A percentile compares a stretch with the other conserved stretches of the same genome.
These are phyloP conservation scores for Cybosia mesomella DNA, from an alignment of 2,888 invertebrate species.

Conservation along the genomic window DNA sequence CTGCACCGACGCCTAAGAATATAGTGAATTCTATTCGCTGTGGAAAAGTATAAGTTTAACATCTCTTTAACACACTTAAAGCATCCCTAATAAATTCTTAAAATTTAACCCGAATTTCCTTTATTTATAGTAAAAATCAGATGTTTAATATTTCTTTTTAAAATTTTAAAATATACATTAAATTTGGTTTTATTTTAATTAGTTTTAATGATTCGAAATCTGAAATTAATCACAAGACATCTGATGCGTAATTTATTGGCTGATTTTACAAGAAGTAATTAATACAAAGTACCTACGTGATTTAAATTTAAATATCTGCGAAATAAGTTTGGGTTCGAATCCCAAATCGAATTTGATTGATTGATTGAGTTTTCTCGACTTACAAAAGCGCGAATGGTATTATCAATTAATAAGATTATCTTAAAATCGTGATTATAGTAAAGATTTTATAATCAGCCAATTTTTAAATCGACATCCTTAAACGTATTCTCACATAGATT, in stretches of 20 bases:
- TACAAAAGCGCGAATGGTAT: not conserved
- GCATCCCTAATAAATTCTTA: constrained; percentile 29
- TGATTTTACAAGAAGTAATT: constrained; percentile 46
- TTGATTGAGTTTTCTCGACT: not conserved
- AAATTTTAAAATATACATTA: constrained; percentile 17
- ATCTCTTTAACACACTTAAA: constrained; percentile 37
- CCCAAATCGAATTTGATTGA: constrained; percentile 36
- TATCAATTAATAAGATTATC: not conserved
- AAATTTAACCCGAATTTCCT: constrained; percentile 45
- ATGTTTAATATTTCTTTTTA: constrained; percentile 35
- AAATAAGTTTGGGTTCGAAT: constrained; percentile 57
- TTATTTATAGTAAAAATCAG: constrained; percentile 47
- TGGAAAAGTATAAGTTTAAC: constrained; percentile 47
- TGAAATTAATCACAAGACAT: constrained; percentile 32
- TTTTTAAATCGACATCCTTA: constrained; percentile 35
- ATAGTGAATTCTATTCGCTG: constrained; percentile 43
- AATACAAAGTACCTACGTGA: not conserved
- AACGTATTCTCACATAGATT: constrained; percentile 67
- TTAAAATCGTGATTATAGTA: not conserved
- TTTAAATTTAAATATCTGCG: constrained; percentile 1
- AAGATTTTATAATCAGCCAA: constrained; percentile 63
- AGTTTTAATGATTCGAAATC: not conserved
- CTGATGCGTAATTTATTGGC: constrained; percentile 58
- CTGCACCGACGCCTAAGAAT: constrained; percentile 39
- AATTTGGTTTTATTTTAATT: constrained; percentile 10